Percentiles rank a stretch among this genome's conserved stretches.
These are phyloP conservation scores for Tanytarsus gracilentus DNA, from an alignment of 2,888 invertebrate genomes.

Conservation along the genomic window DNA sequence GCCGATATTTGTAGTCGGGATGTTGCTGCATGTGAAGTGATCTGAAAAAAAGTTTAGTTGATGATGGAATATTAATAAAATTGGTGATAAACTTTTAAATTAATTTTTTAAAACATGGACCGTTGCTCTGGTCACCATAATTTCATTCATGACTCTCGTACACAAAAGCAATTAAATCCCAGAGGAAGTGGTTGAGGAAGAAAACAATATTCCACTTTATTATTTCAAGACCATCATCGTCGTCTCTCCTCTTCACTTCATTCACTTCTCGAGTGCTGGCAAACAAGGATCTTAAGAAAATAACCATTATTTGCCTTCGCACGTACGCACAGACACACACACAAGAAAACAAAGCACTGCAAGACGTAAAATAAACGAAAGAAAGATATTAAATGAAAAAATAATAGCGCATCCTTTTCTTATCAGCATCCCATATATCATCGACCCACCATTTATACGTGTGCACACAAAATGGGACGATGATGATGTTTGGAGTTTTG, in stretches of 20 bases:
- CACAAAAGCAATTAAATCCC: not conserved
- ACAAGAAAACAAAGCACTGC: conserved; percentile 9
- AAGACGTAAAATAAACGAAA: not conserved
- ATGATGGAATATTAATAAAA: not conserved
- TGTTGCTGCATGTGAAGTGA: conserved; percentile 90
- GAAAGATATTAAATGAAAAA: conserved; percentile 21
- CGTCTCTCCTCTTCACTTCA: no score
- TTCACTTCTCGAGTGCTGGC: no score
- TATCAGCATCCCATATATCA: conserved; percentile 21
- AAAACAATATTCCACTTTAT: not conserved
- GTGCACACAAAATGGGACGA: no score
- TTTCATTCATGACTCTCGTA: no score
- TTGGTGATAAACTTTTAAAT: no score
- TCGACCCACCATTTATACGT: no score
- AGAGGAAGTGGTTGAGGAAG: not conserved
- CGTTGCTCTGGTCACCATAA: no score
- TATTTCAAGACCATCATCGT: no score
- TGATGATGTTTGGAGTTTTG: not conserved
- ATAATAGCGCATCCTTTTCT: conserved; percentile 22
- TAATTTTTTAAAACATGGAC: no score
- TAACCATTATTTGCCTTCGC: conserved; percentile 15
- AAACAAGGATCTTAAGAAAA: conserved; percentile 4
- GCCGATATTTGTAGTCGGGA: conserved; percentile 86
- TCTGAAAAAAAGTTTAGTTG: conserved; percentile 47
- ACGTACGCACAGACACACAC: not conserved